Conservation (phyloP, 2,888 invertebrate species). For the Lycaena phlaeas region DNA sequence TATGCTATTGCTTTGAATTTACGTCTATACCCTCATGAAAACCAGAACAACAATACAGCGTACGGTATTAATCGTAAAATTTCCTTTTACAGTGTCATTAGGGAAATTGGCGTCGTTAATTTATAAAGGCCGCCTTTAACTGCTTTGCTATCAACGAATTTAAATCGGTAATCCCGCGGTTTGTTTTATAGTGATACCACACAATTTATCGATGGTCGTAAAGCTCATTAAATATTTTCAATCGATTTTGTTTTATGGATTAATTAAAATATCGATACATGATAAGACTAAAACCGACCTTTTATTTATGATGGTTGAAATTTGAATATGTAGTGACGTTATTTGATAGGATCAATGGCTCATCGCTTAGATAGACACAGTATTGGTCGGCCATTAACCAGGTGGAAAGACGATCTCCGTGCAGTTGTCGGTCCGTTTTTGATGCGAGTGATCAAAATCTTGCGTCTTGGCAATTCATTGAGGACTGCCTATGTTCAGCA, state of each 20-base stretch:
- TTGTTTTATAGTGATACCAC: constrained; percentile 61
- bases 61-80: constrained; percentile 57
- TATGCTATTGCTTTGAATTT: constrained; percentile 8
- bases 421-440: no score
- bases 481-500: no score
- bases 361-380: no score
- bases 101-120: constrained; percentile 68
- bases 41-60: constrained; percentile 12
- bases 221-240: constrained; percentile 38
- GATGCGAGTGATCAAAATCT: no score
- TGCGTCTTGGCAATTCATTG: no score
- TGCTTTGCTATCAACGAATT: constrained; percentile 61
- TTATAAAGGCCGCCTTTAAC: constrained; percentile 58
- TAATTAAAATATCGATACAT: constrained; percentile 28
- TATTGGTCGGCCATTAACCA: no score
- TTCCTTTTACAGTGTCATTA: constrained; percentile 70
- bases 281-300: no score
- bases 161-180: constrained; percentile 64
- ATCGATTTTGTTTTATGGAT: constrained; percentile 38
- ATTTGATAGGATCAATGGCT: no score
- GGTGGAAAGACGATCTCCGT: no score
- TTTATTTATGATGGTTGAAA: no score
- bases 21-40: constrained; percentile 10
- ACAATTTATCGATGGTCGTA: constrained; percentile 48
- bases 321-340: no score